Percentiles rank a stretch among this genome's conserved stretches.
phyloP scores from a whole-genome alignment of 1,140 invertebrate genomes.

The Mesaphorura yosii region DNA sequence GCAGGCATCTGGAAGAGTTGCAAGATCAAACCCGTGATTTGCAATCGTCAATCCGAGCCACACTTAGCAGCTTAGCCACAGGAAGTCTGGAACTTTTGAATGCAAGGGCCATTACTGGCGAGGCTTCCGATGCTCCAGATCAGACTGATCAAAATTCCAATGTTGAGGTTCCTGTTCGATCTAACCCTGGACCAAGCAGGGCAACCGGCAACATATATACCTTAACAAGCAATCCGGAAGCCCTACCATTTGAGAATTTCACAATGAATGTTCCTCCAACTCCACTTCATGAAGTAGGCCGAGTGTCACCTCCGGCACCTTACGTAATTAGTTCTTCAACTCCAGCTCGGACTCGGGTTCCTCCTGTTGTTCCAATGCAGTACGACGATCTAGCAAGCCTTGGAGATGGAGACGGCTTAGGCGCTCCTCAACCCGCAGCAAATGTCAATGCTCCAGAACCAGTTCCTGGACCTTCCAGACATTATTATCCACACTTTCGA shows the following conservation, averaged over 20 bases:
- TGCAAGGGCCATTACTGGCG: no score
- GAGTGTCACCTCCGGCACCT: constrained; percentile 4
- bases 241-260: no score
- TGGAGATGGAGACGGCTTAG: constrained; percentile 3
- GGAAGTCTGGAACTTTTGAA: constrained; percentile 2
- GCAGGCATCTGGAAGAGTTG: constrained; percentile 26
- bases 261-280: no score
- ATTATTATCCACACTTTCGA: background rate
- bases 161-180: background rate
- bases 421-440: background rate
- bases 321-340: background rate
- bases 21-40: constrained; percentile 30
- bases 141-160: no score
- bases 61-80: constrained; percentile 23
- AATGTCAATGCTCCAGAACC: constrained; percentile 1
- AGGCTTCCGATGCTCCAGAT: no score
- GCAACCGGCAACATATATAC: no score
- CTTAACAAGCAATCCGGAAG: no score
- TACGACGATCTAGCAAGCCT: no score
- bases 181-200: background rate
- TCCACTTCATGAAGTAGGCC: constrained; percentile 6
- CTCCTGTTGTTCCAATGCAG: constrained; percentile 24
- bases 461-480: constrained; percentile 7
- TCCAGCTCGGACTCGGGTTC: constrained; percentile 16
- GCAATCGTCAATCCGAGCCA: constrained; percentile 27